Percentiles rank a stretch among this genome's conserved stretches.
These are phyloP conservation scores for Dolichoris vasculosae DNA, from an alignment of 1,140 invertebrate species.

Conservation along the genomic window DNA sequence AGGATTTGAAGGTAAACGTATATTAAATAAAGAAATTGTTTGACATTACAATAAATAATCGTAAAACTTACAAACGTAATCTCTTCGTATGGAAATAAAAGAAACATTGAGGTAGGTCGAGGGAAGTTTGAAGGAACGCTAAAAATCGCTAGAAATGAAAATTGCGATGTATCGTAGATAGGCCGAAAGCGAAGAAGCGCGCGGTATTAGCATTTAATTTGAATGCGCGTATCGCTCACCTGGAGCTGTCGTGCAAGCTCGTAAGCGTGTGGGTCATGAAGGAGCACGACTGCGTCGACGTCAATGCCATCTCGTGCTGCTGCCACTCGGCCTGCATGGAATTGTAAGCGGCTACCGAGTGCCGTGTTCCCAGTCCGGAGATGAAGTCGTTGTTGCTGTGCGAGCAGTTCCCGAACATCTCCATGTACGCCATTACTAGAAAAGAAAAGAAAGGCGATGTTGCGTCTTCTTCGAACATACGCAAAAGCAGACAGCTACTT, in stretches of 20 bases:
- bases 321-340: conserved; percentile 81
- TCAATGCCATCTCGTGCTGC: conserved; percentile 77
- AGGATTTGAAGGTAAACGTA: background rate
- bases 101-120: no score
- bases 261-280: conserved; percentile 74
- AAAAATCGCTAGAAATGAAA: no score
- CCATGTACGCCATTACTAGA: conserved; percentile 96
- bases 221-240: conserved; percentile 58
- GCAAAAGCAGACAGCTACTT: background rate
- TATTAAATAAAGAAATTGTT: background rate
- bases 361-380: conserved; percentile 76
- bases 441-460: conserved; percentile 52
- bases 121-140: no score
- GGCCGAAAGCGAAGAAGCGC: no score
- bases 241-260: conserved; percentile 68
- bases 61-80: no score
- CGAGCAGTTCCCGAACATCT: conserved; percentile 93
- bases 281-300: conserved; percentile 78
- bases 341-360: conserved; percentile 88
- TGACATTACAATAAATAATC: no score
- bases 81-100: no score
- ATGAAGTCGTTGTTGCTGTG: conserved; percentile 85
- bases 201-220: no score
- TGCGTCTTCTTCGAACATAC: background rate
- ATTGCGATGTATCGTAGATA: no score